These are phyloP conservation scores for Villa cingulata DNA, from an alignment of 2,888 invertebrate genomes.

Conservation along the genomic window DNA sequence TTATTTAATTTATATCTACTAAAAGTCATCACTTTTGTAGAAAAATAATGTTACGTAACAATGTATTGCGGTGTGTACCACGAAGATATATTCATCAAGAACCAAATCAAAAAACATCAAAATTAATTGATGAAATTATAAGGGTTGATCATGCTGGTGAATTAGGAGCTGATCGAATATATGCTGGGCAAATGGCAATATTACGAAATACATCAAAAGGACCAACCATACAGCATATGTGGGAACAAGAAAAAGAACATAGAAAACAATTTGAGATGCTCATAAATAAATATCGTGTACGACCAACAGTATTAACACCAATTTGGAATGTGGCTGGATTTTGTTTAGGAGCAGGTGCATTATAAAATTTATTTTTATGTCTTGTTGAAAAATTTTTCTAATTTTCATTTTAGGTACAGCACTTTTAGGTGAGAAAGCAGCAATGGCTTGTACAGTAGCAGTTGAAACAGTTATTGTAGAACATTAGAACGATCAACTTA, in stretches of 20 bases:
- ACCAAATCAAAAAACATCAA: slow-evolving; percentile 18
- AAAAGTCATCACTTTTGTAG: no score
- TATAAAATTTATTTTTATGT: not conserved
- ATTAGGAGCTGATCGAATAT: slow-evolving; percentile 92
- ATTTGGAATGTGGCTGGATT: slow-evolving; percentile 93
- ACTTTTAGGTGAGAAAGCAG: slow-evolving; percentile 85
- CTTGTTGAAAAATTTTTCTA: not conserved
- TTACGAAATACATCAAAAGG: slow-evolving; percentile 61
- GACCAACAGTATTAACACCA: slow-evolving; percentile 82
- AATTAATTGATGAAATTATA: slow-evolving; percentile 64
- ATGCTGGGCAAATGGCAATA: slow-evolving; percentile 93
- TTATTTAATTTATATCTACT: no score
- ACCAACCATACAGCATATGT: slow-evolving; percentile 86
- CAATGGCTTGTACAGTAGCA: slow-evolving; percentile 99
- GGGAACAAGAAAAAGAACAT: slow-evolving; percentile 95
- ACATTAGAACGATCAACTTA: slow-evolving; percentile 93
- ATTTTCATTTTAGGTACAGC: slow-evolving; percentile 51
- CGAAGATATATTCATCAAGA: not conserved
- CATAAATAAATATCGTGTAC: slow-evolving; percentile 71
- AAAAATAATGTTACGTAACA: not conserved
- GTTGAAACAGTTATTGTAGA: slow-evolving; percentile 96
- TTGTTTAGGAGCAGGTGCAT: slow-evolving; percentile 62
- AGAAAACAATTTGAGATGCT: slow-evolving; percentile 79
- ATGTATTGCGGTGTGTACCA: not conserved
- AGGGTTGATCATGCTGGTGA: slow-evolving; percentile 98